phyloP scores from a whole-genome alignment of 2,888 invertebrate genomes.

The Pimpla rufipes region DNA sequence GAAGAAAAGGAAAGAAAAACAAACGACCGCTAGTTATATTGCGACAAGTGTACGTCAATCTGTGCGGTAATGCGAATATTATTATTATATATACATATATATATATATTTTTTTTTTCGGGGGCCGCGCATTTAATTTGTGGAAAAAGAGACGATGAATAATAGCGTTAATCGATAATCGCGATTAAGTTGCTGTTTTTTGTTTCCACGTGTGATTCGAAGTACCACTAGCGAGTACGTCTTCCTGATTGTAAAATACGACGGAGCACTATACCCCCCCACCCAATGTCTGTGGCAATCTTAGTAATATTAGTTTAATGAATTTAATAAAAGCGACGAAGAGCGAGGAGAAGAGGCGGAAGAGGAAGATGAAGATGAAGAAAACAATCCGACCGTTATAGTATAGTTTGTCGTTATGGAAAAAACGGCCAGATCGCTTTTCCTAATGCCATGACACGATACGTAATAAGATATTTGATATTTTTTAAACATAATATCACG shows the following conservation, averaged over 20 bases:
- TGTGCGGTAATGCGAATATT: slow-evolving; percentile 71
- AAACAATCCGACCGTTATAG: slow-evolving; percentile 55
- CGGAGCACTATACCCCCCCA: slow-evolving; percentile 35
- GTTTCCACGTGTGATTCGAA: slow-evolving; percentile 57
- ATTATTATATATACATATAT: too few relatives aligned
- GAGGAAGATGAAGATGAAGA: not conserved
- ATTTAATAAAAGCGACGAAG: slow-evolving; percentile 19
- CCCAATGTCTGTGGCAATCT: slow-evolving; percentile 67
- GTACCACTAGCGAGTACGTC: slow-evolving; percentile 58
- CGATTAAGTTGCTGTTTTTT: slow-evolving; percentile 1
- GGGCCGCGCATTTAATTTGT: slow-evolving; percentile 6
- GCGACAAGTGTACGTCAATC: slow-evolving; percentile 78
- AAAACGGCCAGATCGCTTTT: slow-evolving; percentile 47
- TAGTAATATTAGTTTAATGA: slow-evolving; percentile 64
- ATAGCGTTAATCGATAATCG: not conserved
- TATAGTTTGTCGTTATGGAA: slow-evolving; percentile 57
- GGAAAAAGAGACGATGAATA: slow-evolving; percentile 12
- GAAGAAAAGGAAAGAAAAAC: slow-evolving; percentile 52
- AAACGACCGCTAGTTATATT: slow-evolving; percentile 68
- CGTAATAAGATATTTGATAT: slow-evolving; percentile 63
- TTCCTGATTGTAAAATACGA: slow-evolving; percentile 68
- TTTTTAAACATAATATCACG: slow-evolving; percentile 55
- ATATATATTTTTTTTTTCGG: slow-evolving; percentile 43
- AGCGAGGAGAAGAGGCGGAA: not conserved
- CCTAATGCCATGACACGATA: slow-evolving; percentile 62